Evolutionary conservation across 2,113 vertebrate species (phyloP).

Genomic region (Cranoglanis bouderius): DNA sequence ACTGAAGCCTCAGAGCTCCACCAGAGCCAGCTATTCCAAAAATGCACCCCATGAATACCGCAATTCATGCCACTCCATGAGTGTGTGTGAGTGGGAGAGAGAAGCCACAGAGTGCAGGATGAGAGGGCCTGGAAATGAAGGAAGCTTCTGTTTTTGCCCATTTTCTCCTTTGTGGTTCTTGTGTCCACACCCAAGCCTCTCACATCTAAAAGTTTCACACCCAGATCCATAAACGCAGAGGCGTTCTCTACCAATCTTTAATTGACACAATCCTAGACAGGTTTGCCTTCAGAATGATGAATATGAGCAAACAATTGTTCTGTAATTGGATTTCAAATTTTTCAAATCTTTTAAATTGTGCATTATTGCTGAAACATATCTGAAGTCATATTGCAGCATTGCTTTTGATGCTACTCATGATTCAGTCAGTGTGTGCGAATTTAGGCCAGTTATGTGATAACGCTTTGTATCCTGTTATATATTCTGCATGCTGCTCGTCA

Average conservation of each 20-base stretch:
- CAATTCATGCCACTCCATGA: slow-evolving; percentile 46
- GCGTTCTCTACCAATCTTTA: not conserved
- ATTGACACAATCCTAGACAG: not conserved
- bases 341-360: not conserved
- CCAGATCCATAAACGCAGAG: not conserved
- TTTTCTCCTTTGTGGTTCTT: slow-evolving; percentile 10
- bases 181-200: slow-evolving; percentile 23
- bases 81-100: slow-evolving; percentile 42
- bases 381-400: not conserved
- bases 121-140: slow-evolving; percentile 66
- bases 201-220: slow-evolving; percentile 6
- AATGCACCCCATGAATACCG: slow-evolving; percentile 52
- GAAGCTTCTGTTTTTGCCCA: slow-evolving; percentile 69
- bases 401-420: not conserved
- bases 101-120: slow-evolving; percentile 45
- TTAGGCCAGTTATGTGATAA: not conserved
- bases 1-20: slow-evolving; percentile 22
- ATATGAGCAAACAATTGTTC: not conserved
- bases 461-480: not conserved
- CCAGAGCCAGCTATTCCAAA: slow-evolving; percentile 50
- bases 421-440: not conserved
- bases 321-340: not conserved
- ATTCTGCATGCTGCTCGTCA: slow-evolving; percentile 25
- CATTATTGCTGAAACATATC: not conserved
- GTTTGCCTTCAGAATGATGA: not conserved